Evolutionary conservation across 2,797 vertebrate species (phyloP).

Genomic region (Chiroxiphia lanceolata): DNA sequence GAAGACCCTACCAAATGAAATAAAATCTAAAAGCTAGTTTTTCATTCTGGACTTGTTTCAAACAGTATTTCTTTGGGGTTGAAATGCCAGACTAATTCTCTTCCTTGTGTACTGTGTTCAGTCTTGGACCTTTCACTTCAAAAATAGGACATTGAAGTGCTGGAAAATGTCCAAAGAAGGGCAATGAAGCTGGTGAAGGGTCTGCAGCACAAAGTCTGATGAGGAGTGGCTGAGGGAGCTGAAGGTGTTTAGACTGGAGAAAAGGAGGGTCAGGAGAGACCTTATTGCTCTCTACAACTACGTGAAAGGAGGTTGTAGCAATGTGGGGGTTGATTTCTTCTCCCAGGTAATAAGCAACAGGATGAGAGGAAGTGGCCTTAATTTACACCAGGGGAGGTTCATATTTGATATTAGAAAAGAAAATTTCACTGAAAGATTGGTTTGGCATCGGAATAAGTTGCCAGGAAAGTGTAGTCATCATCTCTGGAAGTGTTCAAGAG

Average conservation of each 20-base stretch:
- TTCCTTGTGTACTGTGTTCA: background rate
- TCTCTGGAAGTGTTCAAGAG: background rate
- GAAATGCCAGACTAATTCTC: background rate
- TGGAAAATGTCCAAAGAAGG: background rate
- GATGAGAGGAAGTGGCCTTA: background rate
- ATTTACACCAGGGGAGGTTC: rapidly evolving
- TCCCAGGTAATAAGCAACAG: background rate
- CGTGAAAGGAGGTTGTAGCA: background rate
- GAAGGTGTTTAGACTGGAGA: background rate
- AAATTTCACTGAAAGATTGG: background rate
- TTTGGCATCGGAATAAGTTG: background rate
- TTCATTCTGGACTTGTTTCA: background rate
- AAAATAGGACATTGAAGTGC: background rate
- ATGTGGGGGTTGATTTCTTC: rapidly evolving
- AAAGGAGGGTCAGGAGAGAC: background rate
- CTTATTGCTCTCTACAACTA: background rate
- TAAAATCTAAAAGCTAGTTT: background rate
- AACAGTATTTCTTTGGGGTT: background rate
- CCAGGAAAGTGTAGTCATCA: background rate
- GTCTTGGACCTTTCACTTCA: background rate
- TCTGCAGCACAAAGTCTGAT: background rate
- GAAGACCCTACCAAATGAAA: background rate
- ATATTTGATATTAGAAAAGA: background rate
- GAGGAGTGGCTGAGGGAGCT: background rate
- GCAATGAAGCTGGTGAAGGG: background rate